phyloP scores from a whole-genome alignment of 1,140 invertebrate species.

The Drosophila subobscura region DNA sequence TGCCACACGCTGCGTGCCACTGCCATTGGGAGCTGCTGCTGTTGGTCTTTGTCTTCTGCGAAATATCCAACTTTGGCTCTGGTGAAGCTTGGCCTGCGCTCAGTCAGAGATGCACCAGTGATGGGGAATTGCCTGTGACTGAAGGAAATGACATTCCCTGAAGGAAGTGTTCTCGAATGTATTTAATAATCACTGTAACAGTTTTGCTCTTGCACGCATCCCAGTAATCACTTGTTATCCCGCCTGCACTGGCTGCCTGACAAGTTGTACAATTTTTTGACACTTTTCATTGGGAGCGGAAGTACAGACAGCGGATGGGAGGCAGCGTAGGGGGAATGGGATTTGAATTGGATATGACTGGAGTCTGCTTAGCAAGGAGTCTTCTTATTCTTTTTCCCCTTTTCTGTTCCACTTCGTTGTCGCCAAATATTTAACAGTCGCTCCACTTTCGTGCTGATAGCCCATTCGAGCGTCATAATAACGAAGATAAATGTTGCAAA shows the following conservation, averaged over 20 bases:
- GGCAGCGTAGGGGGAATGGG: too few species aligned
- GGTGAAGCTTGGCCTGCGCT: not conserved
- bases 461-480: conserved; percentile 81
- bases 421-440: conserved; percentile 73
- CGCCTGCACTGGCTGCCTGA: conserved; percentile 37
- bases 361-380: conserved; percentile 50
- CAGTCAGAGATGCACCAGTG: conserved; percentile 1
- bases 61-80: conserved; percentile 24
- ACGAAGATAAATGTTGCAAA: conserved; percentile 79
- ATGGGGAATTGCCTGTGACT: too few species aligned
- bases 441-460: conserved; percentile 71
- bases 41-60: conserved; percentile 48
- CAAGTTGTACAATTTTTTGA: conserved; percentile 67
- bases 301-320: too few species aligned
- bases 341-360: not conserved
- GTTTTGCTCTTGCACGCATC: not conserved
- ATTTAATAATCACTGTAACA: too few species aligned
- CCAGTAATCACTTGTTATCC: not conserved
- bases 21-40: conserved; percentile 15
- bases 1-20: conserved; percentile 38
- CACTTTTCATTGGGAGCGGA: conserved; percentile 16
- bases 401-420: conserved; percentile 6
- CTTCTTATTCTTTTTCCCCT: conserved; percentile 26
- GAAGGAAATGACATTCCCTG: not conserved
- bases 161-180: not conserved